Evolutionary conservation across 2,797 vertebrate species (phyloP).

Genomic region (Sebastes taczanowskii): DNA sequence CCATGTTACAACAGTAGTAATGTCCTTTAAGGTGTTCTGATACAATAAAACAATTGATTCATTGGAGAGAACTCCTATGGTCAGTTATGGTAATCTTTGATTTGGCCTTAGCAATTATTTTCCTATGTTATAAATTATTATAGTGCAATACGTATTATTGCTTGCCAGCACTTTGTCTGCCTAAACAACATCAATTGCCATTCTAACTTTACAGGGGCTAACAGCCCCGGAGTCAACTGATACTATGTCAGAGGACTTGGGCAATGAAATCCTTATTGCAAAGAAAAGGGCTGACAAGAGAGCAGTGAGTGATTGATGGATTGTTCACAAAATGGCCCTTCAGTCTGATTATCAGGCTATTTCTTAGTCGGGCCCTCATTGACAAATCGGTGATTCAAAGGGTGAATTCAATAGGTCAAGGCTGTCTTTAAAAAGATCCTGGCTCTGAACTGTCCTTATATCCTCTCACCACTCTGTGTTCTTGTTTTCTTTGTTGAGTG

Average conservation of each 20-base stretch:
- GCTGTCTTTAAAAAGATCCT: neutral
- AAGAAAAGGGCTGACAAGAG: neutral
- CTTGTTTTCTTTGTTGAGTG: slow-evolving; percentile 48
- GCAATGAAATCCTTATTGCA: neutral
- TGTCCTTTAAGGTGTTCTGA: neutral
- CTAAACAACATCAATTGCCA: neutral
- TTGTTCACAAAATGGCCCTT: slow-evolving; percentile 15
- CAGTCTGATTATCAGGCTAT: neutral
- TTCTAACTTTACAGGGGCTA: neutral
- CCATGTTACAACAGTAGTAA: neutral
- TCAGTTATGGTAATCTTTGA: neutral
- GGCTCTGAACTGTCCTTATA: neutral
- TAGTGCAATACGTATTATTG: too few species aligned
- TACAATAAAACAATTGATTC: neutral
- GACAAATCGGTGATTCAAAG: slow-evolving; percentile 10
- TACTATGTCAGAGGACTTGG: neutral
- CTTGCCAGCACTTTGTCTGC: neutral
- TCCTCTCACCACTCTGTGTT: slow-evolving; percentile 34
- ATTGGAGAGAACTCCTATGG: neutral
- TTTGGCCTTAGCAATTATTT: neutral
- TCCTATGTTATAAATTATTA: neutral
- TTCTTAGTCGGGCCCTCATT: neutral
- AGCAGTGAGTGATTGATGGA: slow-evolving; percentile 8
- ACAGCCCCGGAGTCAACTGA: too few species aligned
- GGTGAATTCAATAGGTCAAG: slow-evolving; percentile 1